Evolutionary conservation across 2,797 vertebrate species (phyloP).

Genomic region (Arnoldichthys spilopterus): DNA sequence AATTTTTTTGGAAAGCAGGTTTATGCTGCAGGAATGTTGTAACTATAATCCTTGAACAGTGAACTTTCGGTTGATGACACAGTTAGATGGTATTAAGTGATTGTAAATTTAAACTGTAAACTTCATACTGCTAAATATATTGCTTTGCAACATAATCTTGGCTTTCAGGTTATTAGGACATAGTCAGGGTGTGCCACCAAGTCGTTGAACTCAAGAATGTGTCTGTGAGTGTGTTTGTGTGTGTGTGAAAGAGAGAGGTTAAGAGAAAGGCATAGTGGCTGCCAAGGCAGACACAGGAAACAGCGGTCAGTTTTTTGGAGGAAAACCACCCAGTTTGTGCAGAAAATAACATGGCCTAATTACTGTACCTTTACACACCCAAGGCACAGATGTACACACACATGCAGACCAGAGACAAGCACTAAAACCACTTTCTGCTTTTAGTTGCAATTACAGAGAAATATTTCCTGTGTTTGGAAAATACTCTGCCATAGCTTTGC

Average conservation of each 20-base stretch:
- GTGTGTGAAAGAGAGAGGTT: constrained; percentile 7
- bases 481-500: constrained; percentile 34
- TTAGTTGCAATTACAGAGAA: constrained; percentile 50
- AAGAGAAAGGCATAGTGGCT: constrained; percentile 23
- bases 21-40: constrained; percentile 1
- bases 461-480: constrained; percentile 51
- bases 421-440: constrained; percentile 46
- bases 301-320: constrained; percentile 11
- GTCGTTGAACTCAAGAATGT: neutral
- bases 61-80: constrained; percentile 8
- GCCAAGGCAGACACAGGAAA: constrained; percentile 53
- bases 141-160: neutral
- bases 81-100: constrained; percentile 9
- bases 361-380: constrained; percentile 41
- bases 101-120: constrained; percentile 26
- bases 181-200: constrained; percentile 9
- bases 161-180: constrained; percentile 23
- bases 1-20: neutral
- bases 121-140: constrained; percentile 9
- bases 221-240: neutral
- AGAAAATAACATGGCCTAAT: constrained; percentile 52
- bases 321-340: constrained; percentile 47
- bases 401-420: constrained; percentile 20
- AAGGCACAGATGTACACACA: constrained; percentile 9
- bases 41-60: neutral